Evolutionary conservation across 2,888 invertebrate species (phyloP).

Genomic region (Lepidochitona cinerea): DNA sequence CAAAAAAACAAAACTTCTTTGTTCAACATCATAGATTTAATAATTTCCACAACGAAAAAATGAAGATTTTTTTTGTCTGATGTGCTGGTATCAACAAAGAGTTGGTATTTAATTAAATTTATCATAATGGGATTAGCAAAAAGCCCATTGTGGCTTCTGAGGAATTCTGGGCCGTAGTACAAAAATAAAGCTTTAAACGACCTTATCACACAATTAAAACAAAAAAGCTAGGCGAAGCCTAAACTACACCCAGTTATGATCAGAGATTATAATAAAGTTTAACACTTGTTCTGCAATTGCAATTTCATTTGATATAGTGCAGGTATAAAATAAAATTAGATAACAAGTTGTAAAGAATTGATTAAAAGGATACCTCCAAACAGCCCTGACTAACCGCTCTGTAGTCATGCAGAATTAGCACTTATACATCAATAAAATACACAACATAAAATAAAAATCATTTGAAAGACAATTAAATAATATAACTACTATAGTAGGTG

Average conservation of each 20-base stretch:
- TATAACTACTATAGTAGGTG: background rate
- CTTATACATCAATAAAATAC: constrained; percentile 3
- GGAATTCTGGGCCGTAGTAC: constrained; percentile 1
- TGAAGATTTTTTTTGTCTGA: background rate
- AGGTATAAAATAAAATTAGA: no score
- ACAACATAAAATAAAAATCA: constrained; percentile 8
- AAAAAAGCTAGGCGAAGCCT: no score
- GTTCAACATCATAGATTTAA: constrained; percentile 9
- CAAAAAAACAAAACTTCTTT: background rate
- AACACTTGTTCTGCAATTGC: no score
- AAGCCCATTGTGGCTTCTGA: background rate
- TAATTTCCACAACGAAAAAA: constrained; percentile 8
- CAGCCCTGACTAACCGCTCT: no score
- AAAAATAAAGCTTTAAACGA: constrained; percentile 2
- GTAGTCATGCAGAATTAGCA: background rate
- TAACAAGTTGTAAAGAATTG: no score
- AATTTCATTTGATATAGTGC: no score
- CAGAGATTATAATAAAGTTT: no score
- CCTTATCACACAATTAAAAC: background rate
- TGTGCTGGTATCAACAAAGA: background rate
- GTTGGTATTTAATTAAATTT: background rate
- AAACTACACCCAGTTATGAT: no score
- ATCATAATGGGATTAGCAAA: background rate
- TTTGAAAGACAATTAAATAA: constrained; percentile 4
- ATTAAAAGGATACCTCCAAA: no score